Evolutionary conservation across 2,113 vertebrate genomes (phyloP), one percentile per base, ranked within the genome.

Genomic region (Perccottus glenii): DNA sequence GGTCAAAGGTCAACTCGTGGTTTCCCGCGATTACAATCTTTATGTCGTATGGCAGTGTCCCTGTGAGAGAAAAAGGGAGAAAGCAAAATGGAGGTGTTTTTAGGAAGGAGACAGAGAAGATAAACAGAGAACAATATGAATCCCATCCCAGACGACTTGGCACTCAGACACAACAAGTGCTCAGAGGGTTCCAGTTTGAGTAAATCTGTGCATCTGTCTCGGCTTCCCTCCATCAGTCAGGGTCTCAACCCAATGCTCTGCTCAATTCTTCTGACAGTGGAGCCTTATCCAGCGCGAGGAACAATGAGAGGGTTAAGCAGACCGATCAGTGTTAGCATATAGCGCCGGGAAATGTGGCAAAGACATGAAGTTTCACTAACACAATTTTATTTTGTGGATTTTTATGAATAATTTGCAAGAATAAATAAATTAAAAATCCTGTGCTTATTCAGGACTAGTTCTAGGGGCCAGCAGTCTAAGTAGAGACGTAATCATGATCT

Each of bases 11-110:
- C 93, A 98, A 70, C 92, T 98, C 96, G 27, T 98, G 96, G 92
- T 98, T 98, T 76, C 96, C 96, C 0, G 96, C 96, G 35, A 98
- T 96, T 74, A 98, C 96, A 10, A 98, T 94, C 90, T 98, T 98
- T 83, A 98, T 98, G 88, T 98, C 96, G 1, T 98, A 98, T 58
- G 96, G 96, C 64, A 98, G 91, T 82, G 95, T 96, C 78, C 96
- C 96, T 98, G 84, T 38, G 11, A 58, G 79, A 77, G 38, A 19
- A 36, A 48, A 1, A 51, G 80, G 82, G 0, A 27, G 38, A 52
- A 72, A 51, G 62, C 8, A 33, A 46, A 38, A 1, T 15, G 47
- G 15, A 27, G 19, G 19, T 3, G 19, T 27, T 3, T 27, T 19
- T 4, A 46, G 40, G 4, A n/a, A 50, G 3, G 52, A 16, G 11